Conservation (phyloP, 1,140 invertebrate species). For the Zophobas atratus region DNA sequence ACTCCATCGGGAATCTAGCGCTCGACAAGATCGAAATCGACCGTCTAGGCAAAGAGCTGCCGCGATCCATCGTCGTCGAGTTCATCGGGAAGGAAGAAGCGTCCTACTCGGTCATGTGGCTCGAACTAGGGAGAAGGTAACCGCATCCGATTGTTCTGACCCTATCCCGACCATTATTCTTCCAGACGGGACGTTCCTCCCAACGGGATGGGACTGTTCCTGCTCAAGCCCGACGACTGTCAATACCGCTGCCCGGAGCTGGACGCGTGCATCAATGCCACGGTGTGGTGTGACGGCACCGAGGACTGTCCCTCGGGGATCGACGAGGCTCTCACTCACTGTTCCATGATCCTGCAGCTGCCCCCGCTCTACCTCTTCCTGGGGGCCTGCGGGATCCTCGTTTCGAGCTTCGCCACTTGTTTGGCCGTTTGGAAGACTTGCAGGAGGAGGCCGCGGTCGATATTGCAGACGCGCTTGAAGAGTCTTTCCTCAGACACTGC, state of each 20-base stretch:
- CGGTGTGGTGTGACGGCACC: slow-evolving; percentile 91
- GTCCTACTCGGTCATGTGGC: slow-evolving; percentile 85
- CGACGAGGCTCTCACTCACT: slow-evolving; percentile 87
- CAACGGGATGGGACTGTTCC: slow-evolving; percentile 67
- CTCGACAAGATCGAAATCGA: slow-evolving; percentile 73
- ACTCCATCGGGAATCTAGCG: slow-evolving; percentile 63
- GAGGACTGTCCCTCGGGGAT: slow-evolving; percentile 90
- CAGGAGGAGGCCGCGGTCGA: slow-evolving; percentile 75
- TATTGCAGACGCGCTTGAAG: slow-evolving; percentile 82
- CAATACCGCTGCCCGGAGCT: slow-evolving; percentile 87
- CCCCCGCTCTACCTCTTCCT: slow-evolving; percentile 80
- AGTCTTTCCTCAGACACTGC: slow-evolving; percentile 83
- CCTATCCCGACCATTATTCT: not conserved
- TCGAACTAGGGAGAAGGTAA: slow-evolving; percentile 83
- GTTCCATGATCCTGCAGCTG: slow-evolving; percentile 81
- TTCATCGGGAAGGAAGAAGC: slow-evolving; percentile 82
- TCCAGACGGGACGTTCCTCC: slow-evolving; percentile 63
- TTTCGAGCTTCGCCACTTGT: slow-evolving; percentile 55
- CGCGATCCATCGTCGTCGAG: slow-evolving; percentile 82
- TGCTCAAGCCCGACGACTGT: slow-evolving; percentile 80
- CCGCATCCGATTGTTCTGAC: not conserved
- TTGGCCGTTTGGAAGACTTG: slow-evolving; percentile 73
- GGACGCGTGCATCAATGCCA: slow-evolving; percentile 89
- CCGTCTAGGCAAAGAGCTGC: slow-evolving; percentile 73
- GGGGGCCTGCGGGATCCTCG: slow-evolving; percentile 67